These are phyloP conservation scores for Brachionus koreanus DNA, from an alignment of 1,140 invertebrate species.

Conservation along the genomic window DNA sequence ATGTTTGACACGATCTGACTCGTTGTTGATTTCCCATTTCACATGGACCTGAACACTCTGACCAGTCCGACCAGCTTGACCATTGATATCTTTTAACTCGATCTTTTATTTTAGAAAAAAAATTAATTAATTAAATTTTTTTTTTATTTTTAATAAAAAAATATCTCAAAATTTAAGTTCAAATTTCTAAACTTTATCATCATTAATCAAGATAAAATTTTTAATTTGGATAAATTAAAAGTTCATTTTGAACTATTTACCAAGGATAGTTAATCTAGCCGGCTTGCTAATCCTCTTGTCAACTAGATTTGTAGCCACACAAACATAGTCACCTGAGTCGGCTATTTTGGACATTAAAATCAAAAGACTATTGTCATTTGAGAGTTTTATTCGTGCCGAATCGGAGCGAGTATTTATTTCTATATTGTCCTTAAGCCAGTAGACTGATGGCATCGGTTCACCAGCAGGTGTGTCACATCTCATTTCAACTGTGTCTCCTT, in stretches of 20 bases:
- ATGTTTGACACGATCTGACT: not conserved
- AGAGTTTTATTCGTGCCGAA: constrained; percentile 24
- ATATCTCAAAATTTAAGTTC: too few relatives aligned
- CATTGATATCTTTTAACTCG: not conserved
- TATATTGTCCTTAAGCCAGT: constrained; percentile 29
- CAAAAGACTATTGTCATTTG: constrained; percentile 29
- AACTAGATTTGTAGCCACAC: constrained; percentile 15
- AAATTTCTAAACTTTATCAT: too few relatives aligned
- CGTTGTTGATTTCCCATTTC: not conserved
- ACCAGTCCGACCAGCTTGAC: constrained; percentile 39
- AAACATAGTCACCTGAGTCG: constrained; percentile 29
- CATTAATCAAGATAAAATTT: too few relatives aligned
- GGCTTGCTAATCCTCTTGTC: constrained; percentile 36
- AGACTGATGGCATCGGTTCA: constrained; percentile 24
- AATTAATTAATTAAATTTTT: not conserved
- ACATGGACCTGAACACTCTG: constrained; percentile 9
- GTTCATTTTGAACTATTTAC: not conserved
- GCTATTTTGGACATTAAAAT: constrained; percentile 11
- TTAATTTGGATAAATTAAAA: too few relatives aligned
- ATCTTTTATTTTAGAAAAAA: not conserved
- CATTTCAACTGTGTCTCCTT: constrained; percentile 34
- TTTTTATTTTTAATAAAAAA: not conserved
- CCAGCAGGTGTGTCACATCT: constrained; percentile 6
- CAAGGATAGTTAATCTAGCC: constrained; percentile 12
- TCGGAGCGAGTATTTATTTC: constrained; percentile 20